Evolutionary conservation across 2,888 invertebrate species (phyloP).

Genomic region (Endomychus coccineus): DNA sequence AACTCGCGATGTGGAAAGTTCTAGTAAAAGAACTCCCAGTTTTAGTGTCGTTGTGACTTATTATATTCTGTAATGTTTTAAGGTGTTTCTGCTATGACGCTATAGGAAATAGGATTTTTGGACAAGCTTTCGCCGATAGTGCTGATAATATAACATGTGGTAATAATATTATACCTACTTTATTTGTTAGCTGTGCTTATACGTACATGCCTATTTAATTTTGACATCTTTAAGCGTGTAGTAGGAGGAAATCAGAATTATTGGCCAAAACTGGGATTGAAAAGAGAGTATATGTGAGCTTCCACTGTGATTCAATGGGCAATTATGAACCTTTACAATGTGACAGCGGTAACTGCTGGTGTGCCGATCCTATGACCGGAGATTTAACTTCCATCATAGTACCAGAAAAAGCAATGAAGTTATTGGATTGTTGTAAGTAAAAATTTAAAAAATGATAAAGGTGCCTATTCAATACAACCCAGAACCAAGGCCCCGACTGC

Average conservation of each 20-base stretch:
- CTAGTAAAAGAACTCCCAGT: too few relatives aligned
- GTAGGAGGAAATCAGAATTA: conserved; percentile 51
- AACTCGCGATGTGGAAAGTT: too few relatives aligned
- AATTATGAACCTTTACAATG: conserved; percentile 65
- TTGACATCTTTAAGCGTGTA: conserved; percentile 49
- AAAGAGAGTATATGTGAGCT: conserved; percentile 44
- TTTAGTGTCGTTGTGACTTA: too few relatives aligned
- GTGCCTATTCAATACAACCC: too few relatives aligned
- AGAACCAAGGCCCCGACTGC: too few relatives aligned
- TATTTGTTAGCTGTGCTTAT: too few relatives aligned
- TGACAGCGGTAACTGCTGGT: conserved; percentile 62
- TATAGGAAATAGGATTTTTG: conserved; percentile 56
- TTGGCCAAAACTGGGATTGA: conserved; percentile 34
- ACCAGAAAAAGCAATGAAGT: conserved; percentile 50
- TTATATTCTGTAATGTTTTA: too few relatives aligned
- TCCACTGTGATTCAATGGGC: conserved; percentile 59
- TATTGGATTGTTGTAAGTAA: conserved; percentile 59
- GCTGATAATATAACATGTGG: conserved; percentile 59
- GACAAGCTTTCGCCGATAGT: conserved; percentile 54
- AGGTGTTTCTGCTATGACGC: conserved; percentile 60
- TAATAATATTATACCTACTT: conserved; percentile 41
- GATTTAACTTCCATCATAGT: conserved; percentile 50
- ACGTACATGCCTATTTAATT: too few relatives aligned
- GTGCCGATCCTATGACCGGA: conserved; percentile 55
- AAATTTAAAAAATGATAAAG: not conserved